Base-by-base conservation (phyloP, 2,888 invertebrate genomes). In the Thecophora atra region DNA sequence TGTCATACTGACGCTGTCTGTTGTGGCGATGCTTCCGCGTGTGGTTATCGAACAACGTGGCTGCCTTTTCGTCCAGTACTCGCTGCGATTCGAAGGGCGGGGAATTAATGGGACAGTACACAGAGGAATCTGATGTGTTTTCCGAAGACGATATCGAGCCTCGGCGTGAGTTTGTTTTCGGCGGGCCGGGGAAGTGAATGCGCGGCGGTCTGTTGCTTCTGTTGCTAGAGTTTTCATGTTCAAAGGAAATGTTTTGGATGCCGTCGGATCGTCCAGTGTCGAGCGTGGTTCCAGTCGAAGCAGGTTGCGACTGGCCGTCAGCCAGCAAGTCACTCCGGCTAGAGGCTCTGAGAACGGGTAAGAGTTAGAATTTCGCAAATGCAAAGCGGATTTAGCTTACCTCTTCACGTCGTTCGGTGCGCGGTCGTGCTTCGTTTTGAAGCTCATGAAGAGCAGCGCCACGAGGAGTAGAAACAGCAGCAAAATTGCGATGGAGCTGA, bases 61-160 rank as follows among this genome's bases (percentile, higher is more conserved):
- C 81, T 0, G 85, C 83, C 73, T 86, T 86, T 7, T 85, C 84
- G 24, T 86, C 84, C 3, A 86, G 73, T 64, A 86, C 84, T 17
- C 83, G 80, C 74, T 86, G 85, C 11, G 86, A 82, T 78, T 85
- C 85, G 13, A 83, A 78, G 24, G 79, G 77, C 7, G 86, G 84
- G 3, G 84, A 82, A 77, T 86, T 85, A 8, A 87, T 83, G 7
- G 86, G 86, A 67, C 86, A 85, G 70, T 87, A 87, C 1, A 87
- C 82, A 0, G 87, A 87, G 1, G 87, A 87, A 73, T 87, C 87
- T 0, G 87, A 87, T 2, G 87, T 87, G 60, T 85, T 85, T 47
- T 83, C 85, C 0, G 83, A 81, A 6, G 84, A 84, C 0, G 85
- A 83, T 3, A 83, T 77, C 0, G 86, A 85, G 30, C 80, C 82